phyloP scores from a whole-genome alignment of 2,113 vertebrate species.

The Semicossyphus pulcher region DNA sequence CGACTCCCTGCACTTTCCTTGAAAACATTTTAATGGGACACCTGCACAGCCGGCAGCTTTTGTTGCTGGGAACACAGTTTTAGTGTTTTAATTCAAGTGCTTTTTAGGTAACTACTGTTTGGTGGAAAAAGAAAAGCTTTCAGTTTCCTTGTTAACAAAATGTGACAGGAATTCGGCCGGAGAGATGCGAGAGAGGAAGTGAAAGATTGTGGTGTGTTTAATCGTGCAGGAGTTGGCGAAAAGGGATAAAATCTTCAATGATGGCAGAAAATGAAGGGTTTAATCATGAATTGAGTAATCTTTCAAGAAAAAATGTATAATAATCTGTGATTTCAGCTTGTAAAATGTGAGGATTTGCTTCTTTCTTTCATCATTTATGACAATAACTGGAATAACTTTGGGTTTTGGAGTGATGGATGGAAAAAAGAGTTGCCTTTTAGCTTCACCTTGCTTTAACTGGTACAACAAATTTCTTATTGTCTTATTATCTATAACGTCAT shows the following conservation, averaged over 20 bases:
- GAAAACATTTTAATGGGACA: conserved; percentile 19
- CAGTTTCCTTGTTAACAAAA: not conserved
- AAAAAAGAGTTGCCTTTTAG: too few relatives aligned
- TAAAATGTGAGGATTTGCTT: too few relatives aligned
- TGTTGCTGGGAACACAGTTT: not conserved
- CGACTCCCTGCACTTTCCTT: not conserved
- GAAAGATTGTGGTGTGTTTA: too few relatives aligned
- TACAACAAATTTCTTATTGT: not conserved
- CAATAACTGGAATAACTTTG: too few relatives aligned
- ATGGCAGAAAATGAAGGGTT: too few relatives aligned
- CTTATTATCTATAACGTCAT: too few relatives aligned
- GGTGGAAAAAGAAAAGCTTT: not conserved
- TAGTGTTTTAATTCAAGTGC: not conserved
- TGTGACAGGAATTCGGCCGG: not conserved
- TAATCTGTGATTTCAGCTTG: too few relatives aligned
- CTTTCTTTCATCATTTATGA: too few relatives aligned
- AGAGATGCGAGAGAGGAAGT: not conserved
- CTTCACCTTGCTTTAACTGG: not conserved
- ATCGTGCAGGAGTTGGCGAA: not conserved
- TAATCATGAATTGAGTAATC: too few relatives aligned
- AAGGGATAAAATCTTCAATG: too few relatives aligned
- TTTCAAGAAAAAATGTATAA: too few relatives aligned
- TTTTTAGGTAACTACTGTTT: not conserved
- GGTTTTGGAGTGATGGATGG: too few relatives aligned
- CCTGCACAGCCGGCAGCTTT: not conserved